A percentile compares a stretch with the other conserved stretches of the same genome.
Evolutionary conservation across 2,797 vertebrate genomes (phyloP).

Genomic region (Spinibarbus caldwelli): DNA sequence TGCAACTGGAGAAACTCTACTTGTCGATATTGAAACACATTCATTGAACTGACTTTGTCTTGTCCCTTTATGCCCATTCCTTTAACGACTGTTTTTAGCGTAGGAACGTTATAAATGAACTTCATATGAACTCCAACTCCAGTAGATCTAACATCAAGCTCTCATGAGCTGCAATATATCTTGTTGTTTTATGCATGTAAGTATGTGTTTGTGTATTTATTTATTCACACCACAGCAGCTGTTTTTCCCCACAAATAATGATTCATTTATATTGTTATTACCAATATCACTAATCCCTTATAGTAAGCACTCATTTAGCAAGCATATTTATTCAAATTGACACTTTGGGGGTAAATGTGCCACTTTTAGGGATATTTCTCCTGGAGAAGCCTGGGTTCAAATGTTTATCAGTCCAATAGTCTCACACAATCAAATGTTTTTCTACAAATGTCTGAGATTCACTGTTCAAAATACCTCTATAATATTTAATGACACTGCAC

Average conservation of each 20-base stretch:
- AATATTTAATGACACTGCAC: not conserved
- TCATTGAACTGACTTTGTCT: slow-evolving; percentile 16
- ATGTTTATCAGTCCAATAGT: not conserved
- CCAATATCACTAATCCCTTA: not conserved
- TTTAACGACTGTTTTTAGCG: not conserved
- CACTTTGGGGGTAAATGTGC: not conserved
- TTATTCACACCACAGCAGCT: not conserved
- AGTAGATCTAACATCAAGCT: not conserved
- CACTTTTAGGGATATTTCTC: not conserved
- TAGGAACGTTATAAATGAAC: not conserved
- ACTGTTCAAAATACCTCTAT: not conserved
- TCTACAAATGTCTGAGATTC: not conserved
- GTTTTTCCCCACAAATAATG: not conserved
- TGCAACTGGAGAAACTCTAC: slow-evolving; percentile 12
- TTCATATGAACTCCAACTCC: slow-evolving; percentile 1
- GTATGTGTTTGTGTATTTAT: not conserved
- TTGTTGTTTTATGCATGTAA: not conserved
- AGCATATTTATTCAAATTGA: not conserved
- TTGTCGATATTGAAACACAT: slow-evolving; percentile 29
- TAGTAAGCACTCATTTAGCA: slow-evolving; percentile 1
- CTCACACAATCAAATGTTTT: not conserved
- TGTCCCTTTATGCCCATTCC: slow-evolving; percentile 4
- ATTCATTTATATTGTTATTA: not conserved
- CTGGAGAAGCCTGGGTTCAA: not conserved
- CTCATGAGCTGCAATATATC: not conserved